These are phyloP conservation scores for Ctenodactylus gundi DNA, from an alignment of 2,113 vertebrate genomes.

Conservation along the genomic window DNA sequence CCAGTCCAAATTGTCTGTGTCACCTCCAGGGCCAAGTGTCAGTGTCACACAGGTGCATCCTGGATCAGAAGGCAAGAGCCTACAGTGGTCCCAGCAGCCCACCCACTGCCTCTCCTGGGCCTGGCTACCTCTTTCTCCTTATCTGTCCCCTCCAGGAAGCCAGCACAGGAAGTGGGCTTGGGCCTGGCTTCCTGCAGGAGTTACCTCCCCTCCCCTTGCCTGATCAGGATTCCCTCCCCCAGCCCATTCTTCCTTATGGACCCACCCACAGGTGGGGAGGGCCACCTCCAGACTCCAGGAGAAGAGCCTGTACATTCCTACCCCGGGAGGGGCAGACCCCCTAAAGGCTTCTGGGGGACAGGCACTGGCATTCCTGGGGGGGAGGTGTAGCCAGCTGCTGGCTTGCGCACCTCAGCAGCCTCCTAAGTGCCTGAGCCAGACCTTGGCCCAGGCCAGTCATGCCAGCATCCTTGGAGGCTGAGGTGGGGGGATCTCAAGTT, in stretches of 20 bases:
- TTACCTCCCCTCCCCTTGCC: not conserved
- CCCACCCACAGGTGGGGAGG: no score
- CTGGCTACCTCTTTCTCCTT: conserved; percentile 19
- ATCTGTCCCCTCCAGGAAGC: conserved; percentile 50
- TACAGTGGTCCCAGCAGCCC: not conserved
- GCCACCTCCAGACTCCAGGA: no score
- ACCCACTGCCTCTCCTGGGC: no score
- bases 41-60: not conserved
- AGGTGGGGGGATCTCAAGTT: no score
- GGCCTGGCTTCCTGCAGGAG: conserved; percentile 36
- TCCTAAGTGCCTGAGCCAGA: not conserved
- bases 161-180: conserved; percentile 46
- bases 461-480: no score
- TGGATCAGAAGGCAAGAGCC: not conserved
- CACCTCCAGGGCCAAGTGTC: not conserved
- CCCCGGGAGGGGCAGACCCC: not conserved
- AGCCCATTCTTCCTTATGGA: no score
- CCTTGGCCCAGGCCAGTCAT: no score
- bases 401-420: not conserved
- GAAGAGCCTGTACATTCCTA: no score
- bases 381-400: not conserved
- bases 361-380: not conserved
- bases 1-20: not conserved
- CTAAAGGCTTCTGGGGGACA: not conserved
- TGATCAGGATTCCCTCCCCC: not conserved